Evolutionary conservation across 1,140 invertebrate genomes (phyloP), one percentile per base, ranked within the genome.

Genomic region (Choristoneura fumiferana): DNA sequence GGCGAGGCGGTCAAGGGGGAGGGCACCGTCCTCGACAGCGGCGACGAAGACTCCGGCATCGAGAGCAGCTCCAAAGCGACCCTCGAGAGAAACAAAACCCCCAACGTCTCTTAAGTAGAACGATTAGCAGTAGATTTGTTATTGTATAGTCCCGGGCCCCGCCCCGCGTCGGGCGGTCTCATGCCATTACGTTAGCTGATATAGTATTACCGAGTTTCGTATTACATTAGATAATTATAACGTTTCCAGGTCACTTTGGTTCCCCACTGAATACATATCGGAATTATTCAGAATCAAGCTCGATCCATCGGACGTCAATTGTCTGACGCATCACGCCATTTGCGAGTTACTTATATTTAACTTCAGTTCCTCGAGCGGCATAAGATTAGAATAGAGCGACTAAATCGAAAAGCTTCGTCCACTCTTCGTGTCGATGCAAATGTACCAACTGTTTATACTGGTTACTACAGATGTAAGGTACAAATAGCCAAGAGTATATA

Each of bases 21-120:
- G 71, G 91, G 91, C 1, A 91, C 90, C 36, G 80, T 92, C 15
- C 67, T 92, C 9, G 92, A 92, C 70, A 91, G 90, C 64, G 91
- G 91, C 0, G 91, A 92, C 63, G 91, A 92, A 60, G 91, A 92
- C 65, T 92, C 91, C 22, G 91, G 91, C 1, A 92, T 92, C 17
- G 91, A 91, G 68, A 92, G 91, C 57, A 91, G 91, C 70, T 84
- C 89, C 14, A 89, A 90, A 56, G 83, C 86, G 0, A 91, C 91
- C 0, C 76, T 92, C 10, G 91, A 92, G 61, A 74, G 91, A 14
- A 89, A 91, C 69, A 75, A 81, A 62, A 69, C 69, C 2, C 62
- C 78, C 10, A 77, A 84, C 56, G 73, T 83, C 15, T 80, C 81
- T 15, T 81, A 82, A 66, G 61, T 64, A 71, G 40, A 62, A 58